Conservation (phyloP, 2,113 vertebrate genomes). For the Glaucomys volans region DNA sequence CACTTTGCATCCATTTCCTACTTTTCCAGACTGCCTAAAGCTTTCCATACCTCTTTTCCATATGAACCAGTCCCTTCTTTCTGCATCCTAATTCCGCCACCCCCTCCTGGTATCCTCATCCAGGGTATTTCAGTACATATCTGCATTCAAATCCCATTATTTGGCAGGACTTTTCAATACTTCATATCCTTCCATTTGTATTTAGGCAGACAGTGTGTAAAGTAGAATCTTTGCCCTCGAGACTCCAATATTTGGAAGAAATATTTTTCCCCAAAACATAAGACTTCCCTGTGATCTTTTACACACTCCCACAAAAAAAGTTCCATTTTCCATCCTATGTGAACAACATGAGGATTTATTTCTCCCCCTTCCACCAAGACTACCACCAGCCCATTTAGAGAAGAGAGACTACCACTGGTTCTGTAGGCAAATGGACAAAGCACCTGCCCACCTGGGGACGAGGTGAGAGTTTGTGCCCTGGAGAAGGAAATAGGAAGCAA, state of each 20-base stretch:
- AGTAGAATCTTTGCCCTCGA: not conserved
- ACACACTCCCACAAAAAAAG: not conserved
- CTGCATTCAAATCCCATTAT: not conserved
- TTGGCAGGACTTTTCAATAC: not conserved
- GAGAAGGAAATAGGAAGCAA: conserved; percentile 76
- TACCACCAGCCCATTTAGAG: not conserved
- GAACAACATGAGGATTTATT: not conserved
- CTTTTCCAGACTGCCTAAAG: not conserved
- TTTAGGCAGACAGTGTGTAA: not conserved
- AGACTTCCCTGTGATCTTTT: not conserved
- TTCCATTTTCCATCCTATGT: not conserved
- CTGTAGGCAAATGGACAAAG: conserved; percentile 33
- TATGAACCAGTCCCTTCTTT: not conserved
- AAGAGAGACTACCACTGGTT: not conserved
- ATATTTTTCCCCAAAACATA: not conserved
- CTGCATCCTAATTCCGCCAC: not conserved
- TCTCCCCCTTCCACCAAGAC: not conserved
- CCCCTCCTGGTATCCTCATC: not conserved
- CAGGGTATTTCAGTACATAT: not conserved
- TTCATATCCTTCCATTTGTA: not conserved
- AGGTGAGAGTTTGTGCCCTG: conserved; percentile 71
- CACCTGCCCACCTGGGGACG: conserved; percentile 54
- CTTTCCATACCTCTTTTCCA: not conserved
- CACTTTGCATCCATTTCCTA: not conserved
- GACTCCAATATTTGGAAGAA: not conserved